These are phyloP conservation scores for Andrena hattorfiana DNA, from an alignment of 2,888 invertebrate genomes.

Conservation along the genomic window DNA sequence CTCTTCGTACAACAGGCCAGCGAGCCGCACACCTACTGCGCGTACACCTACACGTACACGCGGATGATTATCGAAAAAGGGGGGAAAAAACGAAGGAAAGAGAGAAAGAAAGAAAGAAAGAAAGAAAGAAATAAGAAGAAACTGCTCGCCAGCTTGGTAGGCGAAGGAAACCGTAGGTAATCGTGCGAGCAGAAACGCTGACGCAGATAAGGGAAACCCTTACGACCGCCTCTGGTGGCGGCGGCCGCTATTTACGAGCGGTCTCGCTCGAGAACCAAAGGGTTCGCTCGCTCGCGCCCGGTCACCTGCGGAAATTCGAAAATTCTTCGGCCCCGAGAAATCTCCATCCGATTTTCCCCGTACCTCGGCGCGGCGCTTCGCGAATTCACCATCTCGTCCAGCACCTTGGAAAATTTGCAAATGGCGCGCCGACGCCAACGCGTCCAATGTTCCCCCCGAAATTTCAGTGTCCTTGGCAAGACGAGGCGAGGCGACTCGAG, in stretches of 20 bases:
- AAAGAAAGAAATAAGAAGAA: slow-evolving; percentile 1
- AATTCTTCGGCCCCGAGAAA: slow-evolving; percentile 42
- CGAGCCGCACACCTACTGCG: slow-evolving; percentile 14
- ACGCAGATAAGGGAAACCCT: slow-evolving; percentile 75
- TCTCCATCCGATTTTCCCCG: slow-evolving; percentile 24
- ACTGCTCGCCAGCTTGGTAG: slow-evolving; percentile 28
- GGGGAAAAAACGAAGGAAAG: too few species aligned
- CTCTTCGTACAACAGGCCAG: not conserved
- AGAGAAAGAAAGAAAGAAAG: not conserved
- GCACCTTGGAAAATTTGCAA: not conserved
- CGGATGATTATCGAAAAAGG: slow-evolving; percentile 34
- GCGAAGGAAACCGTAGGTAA: slow-evolving; percentile 70
- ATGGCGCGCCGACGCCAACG: not conserved
- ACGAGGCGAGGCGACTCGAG: not conserved
- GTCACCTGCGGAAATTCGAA: slow-evolving; percentile 23
- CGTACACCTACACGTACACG: not conserved
- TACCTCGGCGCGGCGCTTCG: not conserved
- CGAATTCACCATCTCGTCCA: not conserved
- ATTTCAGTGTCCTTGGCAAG: not conserved
- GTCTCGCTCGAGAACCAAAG: slow-evolving; percentile 56
- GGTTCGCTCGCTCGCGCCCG: slow-evolving; percentile 7
- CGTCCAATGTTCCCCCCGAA: not conserved
- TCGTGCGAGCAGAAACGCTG: slow-evolving; percentile 73
- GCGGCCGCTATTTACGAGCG: slow-evolving; percentile 69
- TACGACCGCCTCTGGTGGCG: slow-evolving; percentile 61